Percentiles rank a stretch among this genome's conserved stretches.
Evolutionary conservation across 2,113 vertebrate species (phyloP).

Genomic region (Ictalurus furcatus): DNA sequence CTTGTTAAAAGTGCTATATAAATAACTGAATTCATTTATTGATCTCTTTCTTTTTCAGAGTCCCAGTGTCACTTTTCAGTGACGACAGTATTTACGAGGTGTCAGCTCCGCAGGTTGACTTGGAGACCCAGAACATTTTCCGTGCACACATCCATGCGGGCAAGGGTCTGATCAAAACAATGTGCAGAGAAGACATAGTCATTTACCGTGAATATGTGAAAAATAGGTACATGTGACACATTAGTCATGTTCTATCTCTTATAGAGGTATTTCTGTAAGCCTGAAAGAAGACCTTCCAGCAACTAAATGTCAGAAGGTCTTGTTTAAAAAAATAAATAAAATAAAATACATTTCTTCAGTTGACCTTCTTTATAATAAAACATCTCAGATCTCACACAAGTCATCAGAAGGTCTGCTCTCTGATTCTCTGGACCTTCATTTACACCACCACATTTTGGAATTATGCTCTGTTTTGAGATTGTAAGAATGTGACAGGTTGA

Average conservation of each 20-base stretch:
- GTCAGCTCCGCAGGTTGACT: slow-evolving; percentile 78
- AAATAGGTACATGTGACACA: slow-evolving; percentile 85
- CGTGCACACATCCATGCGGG: slow-evolving; percentile 82
- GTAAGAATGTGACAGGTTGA: background rate
- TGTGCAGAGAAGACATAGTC: slow-evolving; percentile 82
- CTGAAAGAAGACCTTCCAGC: background rate
- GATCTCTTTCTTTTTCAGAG: slow-evolving; percentile 62
- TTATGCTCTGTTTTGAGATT: background rate
- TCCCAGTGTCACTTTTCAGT: slow-evolving; percentile 83
- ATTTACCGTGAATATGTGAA: slow-evolving; percentile 90
- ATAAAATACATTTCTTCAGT: background rate
- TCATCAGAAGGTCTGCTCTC: background rate
- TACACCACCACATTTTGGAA: background rate
- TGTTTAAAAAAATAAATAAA: background rate
- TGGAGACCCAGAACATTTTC: slow-evolving; percentile 83
- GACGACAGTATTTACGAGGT: slow-evolving; percentile 86
- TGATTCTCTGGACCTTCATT: background rate
- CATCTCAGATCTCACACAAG: background rate
- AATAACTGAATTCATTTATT: background rate
- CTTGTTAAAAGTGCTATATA: background rate
- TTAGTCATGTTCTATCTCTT: background rate
- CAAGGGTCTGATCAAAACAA: slow-evolving; percentile 78
- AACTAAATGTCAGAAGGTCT: background rate
- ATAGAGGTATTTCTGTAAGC: background rate
- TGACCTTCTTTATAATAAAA: background rate